A percentile compares a stretch with the other conserved stretches of the same genome.
Evolutionary conservation across 2,888 invertebrate species (phyloP).

Genomic region (Acanthosoma haemorrhoidale): DNA sequence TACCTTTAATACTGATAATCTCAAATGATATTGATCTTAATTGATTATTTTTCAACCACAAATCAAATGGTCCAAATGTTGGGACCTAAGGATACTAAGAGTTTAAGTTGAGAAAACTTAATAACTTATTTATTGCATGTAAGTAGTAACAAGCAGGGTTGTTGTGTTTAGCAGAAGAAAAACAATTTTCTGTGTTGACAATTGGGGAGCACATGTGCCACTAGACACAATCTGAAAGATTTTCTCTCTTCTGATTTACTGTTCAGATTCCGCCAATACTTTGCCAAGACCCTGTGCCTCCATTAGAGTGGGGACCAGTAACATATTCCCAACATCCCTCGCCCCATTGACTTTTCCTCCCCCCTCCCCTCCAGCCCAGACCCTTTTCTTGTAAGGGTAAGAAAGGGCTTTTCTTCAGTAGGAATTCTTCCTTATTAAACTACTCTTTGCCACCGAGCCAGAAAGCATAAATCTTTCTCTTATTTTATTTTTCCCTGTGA

Average conservation of each 20-base stretch:
- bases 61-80: too few relatives aligned
- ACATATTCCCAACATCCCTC: conserved; percentile 10
- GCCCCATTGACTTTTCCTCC: conserved; percentile 5
- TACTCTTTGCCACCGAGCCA: not conserved
- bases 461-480: conserved; percentile 8
- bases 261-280: not conserved
- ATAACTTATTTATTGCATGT: too few relatives aligned
- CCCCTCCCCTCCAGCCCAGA: not conserved
- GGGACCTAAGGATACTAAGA: too few relatives aligned
- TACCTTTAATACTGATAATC: too few relatives aligned
- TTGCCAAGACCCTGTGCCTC: not conserved
- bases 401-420: not conserved
- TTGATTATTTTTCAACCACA: too few relatives aligned
- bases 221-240: not conserved
- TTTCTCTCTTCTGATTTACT: not conserved
- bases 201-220: not conserved
- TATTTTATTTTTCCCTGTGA: not conserved
- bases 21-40: too few relatives aligned
- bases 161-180: too few relatives aligned
- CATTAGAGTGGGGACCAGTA: conserved; percentile 2
- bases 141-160: too few relatives aligned
- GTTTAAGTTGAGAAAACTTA: too few relatives aligned
- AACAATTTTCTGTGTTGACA: not conserved
- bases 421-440: conserved; percentile 11
- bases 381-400: not conserved